Evolutionary conservation across 2,113 vertebrate genomes (phyloP).

Genomic region (Chlorodrepanis virens): DNA sequence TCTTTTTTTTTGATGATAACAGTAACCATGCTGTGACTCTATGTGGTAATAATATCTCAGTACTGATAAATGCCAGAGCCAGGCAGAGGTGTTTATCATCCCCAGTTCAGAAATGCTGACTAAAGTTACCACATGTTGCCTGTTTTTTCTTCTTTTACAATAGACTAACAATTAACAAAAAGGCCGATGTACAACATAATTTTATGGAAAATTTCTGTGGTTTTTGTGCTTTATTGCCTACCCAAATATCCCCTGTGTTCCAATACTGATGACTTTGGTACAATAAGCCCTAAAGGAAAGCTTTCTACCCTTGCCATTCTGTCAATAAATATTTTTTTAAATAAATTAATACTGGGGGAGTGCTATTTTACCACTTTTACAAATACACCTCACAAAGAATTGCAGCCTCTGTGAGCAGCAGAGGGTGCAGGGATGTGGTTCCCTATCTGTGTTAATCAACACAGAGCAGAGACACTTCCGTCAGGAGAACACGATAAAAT

Average conservation of each 20-base stretch:
- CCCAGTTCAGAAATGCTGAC: constrained; percentile 82
- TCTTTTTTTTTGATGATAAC: constrained; percentile 83
- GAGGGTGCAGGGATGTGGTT: not conserved
- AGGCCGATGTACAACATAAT: constrained; percentile 26
- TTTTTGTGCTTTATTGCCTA: not conserved
- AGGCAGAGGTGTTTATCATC: constrained; percentile 83
- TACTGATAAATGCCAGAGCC: constrained; percentile 82
- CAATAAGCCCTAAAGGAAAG: not conserved
- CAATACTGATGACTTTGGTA: not conserved
- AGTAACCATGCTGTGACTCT: constrained; percentile 81
- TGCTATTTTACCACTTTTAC: not conserved
- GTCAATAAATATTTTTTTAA: not conserved
- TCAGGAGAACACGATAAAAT: not conserved
- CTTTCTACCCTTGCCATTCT: not conserved
- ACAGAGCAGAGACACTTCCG: not conserved
- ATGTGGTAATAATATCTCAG: constrained; percentile 87
- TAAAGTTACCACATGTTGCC: constrained; percentile 87
- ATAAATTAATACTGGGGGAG: not conserved
- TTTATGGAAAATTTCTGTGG: not conserved
- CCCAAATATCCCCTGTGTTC: not conserved
- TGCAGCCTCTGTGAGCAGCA: not conserved
- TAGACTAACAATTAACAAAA: constrained; percentile 61
- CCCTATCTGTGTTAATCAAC: not conserved
- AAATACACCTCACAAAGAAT: not conserved
- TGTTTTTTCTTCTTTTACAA: constrained; percentile 70